Percentiles rank a stretch among this genome's conserved stretches.
These are phyloP conservation scores for Himalopsyche tibetana DNA, from an alignment of 2,888 invertebrate genomes.

Conservation along the genomic window DNA sequence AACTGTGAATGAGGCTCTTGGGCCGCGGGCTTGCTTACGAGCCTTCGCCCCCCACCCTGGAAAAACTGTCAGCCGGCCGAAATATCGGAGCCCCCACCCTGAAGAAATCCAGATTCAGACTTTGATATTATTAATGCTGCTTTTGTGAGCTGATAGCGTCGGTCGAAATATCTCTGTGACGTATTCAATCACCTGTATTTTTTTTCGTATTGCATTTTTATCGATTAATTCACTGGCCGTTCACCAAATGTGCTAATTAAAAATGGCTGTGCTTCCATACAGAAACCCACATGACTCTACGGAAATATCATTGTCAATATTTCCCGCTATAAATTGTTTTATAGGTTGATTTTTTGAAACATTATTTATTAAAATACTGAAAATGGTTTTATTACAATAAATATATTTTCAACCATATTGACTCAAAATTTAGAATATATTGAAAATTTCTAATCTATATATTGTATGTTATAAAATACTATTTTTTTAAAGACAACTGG, in stretches of 20 bases:
- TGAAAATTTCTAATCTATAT: too few species aligned
- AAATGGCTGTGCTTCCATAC: background rate
- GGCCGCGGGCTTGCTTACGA: constrained; percentile 55
- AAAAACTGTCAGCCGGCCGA: constrained; percentile 41
- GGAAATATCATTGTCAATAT: background rate
- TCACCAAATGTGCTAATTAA: constrained; percentile 25
- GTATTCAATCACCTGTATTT: constrained; percentile 28
- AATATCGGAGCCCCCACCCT: constrained; percentile 56
- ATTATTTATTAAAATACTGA: too few species aligned
- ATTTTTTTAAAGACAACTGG: too few species aligned
- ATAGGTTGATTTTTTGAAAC: too few species aligned
- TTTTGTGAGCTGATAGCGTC: background rate
- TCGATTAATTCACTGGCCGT: constrained; percentile 15
- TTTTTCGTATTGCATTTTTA: constrained; percentile 38
- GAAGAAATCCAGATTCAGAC: constrained; percentile 9
- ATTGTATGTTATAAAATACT: too few species aligned
- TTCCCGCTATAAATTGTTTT: too few species aligned
- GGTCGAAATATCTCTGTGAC: constrained; percentile 9
- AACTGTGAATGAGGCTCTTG: constrained; percentile 61
- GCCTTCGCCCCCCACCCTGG: constrained; percentile 59
- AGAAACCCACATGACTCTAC: background rate
- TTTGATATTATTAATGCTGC: constrained; percentile 8
- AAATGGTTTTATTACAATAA: too few species aligned
- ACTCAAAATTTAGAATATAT: too few species aligned
- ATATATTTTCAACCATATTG: too few species aligned